Conservation (phyloP, 2,888 invertebrate genomes). For the Clepsis dumicolana region DNA sequence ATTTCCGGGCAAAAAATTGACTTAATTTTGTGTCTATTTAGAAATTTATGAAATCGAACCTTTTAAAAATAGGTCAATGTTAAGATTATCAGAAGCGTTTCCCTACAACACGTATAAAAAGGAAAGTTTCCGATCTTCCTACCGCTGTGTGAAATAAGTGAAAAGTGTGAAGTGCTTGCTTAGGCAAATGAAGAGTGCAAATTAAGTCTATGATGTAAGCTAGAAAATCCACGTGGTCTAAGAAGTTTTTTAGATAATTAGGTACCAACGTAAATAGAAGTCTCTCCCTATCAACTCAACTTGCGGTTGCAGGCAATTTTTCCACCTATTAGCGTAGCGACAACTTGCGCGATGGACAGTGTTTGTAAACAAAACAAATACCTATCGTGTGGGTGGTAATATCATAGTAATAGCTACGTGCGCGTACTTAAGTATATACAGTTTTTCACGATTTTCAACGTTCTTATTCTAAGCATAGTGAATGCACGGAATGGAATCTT, state of each 20-base stretch:
- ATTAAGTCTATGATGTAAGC: too few species aligned
- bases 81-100: too few species aligned
- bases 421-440: neutral
- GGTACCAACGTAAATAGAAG: too few species aligned
- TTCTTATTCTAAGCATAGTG: conserved; percentile 24
- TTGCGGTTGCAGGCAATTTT: too few species aligned
- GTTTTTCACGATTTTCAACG: conserved; percentile 34
- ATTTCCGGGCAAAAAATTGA: too few species aligned
- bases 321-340: neutral
- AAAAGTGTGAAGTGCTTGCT: neutral
- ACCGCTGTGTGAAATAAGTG: neutral
- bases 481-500: conserved; percentile 45
- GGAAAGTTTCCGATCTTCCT: neutral
- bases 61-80: too few species aligned
- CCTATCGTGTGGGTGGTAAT: conserved; percentile 9
- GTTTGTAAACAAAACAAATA: conserved; percentile 31
- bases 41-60: too few species aligned
- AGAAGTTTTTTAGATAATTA: too few species aligned
- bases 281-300: too few species aligned
- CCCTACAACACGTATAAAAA: too few species aligned
- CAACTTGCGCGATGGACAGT: neutral
- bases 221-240: too few species aligned
- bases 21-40: too few species aligned
- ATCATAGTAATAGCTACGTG: conserved; percentile 5
- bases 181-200: neutral